These are phyloP conservation scores for Myiotriccus ornatus DNA, from an alignment of 2,797 vertebrate species.

Conservation along the genomic window DNA sequence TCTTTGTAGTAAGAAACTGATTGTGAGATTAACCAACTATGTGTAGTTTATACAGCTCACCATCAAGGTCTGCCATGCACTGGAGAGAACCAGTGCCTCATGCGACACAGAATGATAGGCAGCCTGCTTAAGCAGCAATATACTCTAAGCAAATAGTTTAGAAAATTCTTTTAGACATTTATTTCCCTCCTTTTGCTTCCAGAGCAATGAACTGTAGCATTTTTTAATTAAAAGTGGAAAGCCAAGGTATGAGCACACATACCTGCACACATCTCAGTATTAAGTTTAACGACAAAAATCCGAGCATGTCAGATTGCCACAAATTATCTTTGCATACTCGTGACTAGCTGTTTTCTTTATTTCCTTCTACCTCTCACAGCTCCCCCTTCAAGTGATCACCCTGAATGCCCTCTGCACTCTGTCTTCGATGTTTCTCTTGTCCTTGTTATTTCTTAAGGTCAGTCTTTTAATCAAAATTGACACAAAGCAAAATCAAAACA, in stretches of 20 bases:
- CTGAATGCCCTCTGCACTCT: not conserved
- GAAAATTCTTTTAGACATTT: conserved; percentile 43
- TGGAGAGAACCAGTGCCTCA: conserved; percentile 44
- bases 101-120: not conserved
- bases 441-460: not conserved
- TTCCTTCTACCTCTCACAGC: not conserved
- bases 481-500: not conserved
- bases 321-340: not conserved
- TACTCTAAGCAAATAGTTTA: conserved; percentile 21
- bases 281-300: not conserved
- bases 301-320: not conserved
- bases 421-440: not conserved
- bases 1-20: not conserved
- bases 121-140: not conserved
- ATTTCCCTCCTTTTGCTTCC: conserved; percentile 26
- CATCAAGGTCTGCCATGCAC: not conserved
- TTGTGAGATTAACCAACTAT: not conserved
- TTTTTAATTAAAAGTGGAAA: conserved; percentile 44
- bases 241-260: conserved; percentile 8
- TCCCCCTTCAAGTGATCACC: not conserved
- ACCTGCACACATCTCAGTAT: not conserved
- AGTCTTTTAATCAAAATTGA: not conserved
- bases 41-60: not conserved
- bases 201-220: conserved; percentile 50
- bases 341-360: not conserved